Conservation (phyloP, 2,888 invertebrate genomes). For the Cephus runcator region DNA sequence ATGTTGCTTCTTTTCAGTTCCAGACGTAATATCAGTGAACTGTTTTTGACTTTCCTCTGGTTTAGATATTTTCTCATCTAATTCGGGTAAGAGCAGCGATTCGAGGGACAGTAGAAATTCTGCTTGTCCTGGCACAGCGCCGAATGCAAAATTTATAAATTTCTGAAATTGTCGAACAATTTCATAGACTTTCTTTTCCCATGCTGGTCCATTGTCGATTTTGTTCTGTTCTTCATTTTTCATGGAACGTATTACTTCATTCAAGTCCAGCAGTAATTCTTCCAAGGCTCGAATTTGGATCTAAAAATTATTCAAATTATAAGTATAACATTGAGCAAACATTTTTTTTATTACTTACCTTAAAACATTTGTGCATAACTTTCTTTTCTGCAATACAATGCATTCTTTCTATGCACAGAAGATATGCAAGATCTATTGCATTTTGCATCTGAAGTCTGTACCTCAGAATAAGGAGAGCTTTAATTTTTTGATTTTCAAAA, state of each 20-base stretch:
- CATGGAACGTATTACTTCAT: constrained; percentile 22
- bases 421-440: constrained; percentile 34
- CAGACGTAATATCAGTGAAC: not conserved
- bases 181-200: constrained; percentile 59
- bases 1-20: constrained; percentile 7
- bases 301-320: constrained; percentile 26
- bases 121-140: constrained; percentile 65
- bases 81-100: constrained; percentile 19
- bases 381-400: constrained; percentile 38
- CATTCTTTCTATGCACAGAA: constrained; percentile 44
- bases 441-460: constrained; percentile 41
- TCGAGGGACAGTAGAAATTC: constrained; percentile 62
- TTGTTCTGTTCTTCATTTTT: constrained; percentile 22
- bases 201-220: constrained; percentile 29
- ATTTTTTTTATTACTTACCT: constrained; percentile 31
- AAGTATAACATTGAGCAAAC: constrained; percentile 6
- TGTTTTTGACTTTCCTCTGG: not conserved
- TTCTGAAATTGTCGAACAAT: constrained; percentile 67
- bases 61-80: constrained; percentile 7
- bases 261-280: constrained; percentile 30
- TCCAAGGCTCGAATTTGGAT: constrained; percentile 38
- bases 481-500: constrained; percentile 29
- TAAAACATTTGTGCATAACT: constrained; percentile 33
- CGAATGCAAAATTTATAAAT: constrained; percentile 66
- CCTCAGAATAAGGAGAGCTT: constrained; percentile 33